phyloP scores from a whole-genome alignment of 1,140 invertebrate genomes.

The Drosophila azteca region DNA sequence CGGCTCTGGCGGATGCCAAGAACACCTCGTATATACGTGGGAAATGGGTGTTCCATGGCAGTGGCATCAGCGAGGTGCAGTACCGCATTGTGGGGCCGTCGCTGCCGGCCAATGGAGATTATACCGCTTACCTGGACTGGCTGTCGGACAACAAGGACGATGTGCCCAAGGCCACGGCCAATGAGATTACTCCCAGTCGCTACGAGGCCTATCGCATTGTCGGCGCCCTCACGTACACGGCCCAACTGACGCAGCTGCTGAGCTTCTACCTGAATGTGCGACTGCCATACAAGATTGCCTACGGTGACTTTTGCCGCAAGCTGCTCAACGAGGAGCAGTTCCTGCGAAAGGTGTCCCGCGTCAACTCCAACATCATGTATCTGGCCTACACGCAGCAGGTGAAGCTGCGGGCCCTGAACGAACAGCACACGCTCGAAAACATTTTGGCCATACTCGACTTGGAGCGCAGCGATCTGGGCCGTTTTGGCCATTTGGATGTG shows the following conservation, averaged over 20 bases:
- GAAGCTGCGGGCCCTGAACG: constrained; percentile 86
- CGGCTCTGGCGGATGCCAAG: constrained; percentile 90
- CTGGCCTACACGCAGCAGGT: constrained; percentile 92
- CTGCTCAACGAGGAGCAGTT: constrained; percentile 88
- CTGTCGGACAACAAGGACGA: constrained; percentile 88
- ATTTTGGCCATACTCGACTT: constrained; percentile 88
- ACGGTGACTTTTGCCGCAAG: constrained; percentile 91
- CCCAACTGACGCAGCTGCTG: constrained; percentile 90
- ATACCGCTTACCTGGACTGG: constrained; percentile 90
- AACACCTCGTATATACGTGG: constrained; percentile 90
- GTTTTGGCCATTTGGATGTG: constrained; percentile 79
- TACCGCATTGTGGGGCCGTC: constrained; percentile 90
- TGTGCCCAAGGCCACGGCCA: constrained; percentile 84
- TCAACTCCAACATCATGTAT: constrained; percentile 93
- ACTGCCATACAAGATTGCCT: constrained; percentile 90
- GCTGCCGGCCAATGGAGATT: constrained; percentile 89
- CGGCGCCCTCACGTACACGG: constrained; percentile 91
- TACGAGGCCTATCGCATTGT: constrained; percentile 90
- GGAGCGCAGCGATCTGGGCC: constrained; percentile 88
- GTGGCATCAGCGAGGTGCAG: constrained; percentile 87
- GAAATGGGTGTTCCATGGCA: constrained; percentile 89
- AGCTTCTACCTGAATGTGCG: constrained; percentile 90
- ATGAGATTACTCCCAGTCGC: constrained; percentile 83
- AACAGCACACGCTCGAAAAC: constrained; percentile 90
- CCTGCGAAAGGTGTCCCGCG: constrained; percentile 88